Base-by-base conservation (phyloP, 2,888 invertebrate genomes). In the Hanleya hanleyi region DNA sequence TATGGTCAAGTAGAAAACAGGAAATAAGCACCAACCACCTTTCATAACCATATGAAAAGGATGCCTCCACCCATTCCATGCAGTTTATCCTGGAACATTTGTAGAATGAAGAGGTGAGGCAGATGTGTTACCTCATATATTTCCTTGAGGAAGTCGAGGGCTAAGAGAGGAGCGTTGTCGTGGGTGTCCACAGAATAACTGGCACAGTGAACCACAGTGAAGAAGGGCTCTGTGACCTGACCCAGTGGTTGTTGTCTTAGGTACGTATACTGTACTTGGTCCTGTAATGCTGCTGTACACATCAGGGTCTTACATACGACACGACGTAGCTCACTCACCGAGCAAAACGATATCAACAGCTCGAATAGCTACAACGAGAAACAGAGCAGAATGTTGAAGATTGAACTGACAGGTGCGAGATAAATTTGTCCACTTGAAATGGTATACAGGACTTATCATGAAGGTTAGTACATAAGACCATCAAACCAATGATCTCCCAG, bases 281-380 rank as follows among this genome's bases (percentile, higher is more conserved):
- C 77, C 41, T 77, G 38, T 2, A 37, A 22, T 22, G 35, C 3
- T 2, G 36, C 18, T 3, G 15, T 37, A n/a, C 38, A 35, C 2
- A 64, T 36, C 37, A 64, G 37, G 22, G 4, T 22, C 18, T 66
- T 32, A 50, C 78, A 80, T 33, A 82, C 71, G 4, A 64, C 61
- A 38, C 74, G 49, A 1, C 87, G 77, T 4, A 90, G 75, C 0
- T 82, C 82, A 7, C 85, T 84, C 18, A 90, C 82, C 0, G 84
- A 80, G 73, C 90, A 91, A 69, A 91, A 85, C 0, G 87, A 80
- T 47, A 88, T 80, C 22, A 91, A 78, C n/a, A 91, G 81, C 70
- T 91, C 90, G 81, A 90, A 89, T 38, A 91, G 75, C 90, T 91
- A 81, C 7, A 83, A 80, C 36, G 50, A 72, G 12, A 51, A 18